Evolutionary conservation across 2,113 vertebrate species (phyloP), one percentile per base, ranked within the genome.

Genomic region (Bettongia penicillata): DNA sequence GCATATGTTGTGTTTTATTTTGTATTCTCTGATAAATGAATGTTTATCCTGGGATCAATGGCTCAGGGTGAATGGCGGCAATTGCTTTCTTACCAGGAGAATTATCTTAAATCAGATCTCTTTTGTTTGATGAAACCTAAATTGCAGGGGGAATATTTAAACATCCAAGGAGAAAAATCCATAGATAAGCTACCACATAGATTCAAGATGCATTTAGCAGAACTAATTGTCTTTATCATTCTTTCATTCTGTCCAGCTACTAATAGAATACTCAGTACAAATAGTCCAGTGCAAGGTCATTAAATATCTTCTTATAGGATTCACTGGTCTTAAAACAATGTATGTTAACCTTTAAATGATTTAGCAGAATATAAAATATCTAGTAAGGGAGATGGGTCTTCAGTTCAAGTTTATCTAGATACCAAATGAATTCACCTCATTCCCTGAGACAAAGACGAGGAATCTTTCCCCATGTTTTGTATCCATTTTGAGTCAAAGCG

Each of bases 91-190:
- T 97, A 97, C 96, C 96, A 96, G 90, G 97, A 97, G 96, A 97
- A 98, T 98, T 97, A 98, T 98, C 97, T 98, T 97, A 98, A 98
- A 98, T 97, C 97, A 97, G 95, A 98, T 98, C 96, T 93, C 95
- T 97, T 98, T 97, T 98, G 96, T 97, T 98, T 97, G 97, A 98
- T 97, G 94, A 98, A 98, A 98, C 92, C 48, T 97, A 97, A 98
- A 98, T 96, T 98, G 91, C 96, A 98, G 89, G 95, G 93, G 95
- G 95, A 98, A 97, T 98, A 98, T 98, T 98, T 98, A 97, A 98
- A 97, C 95, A 95, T 84, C 90, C 96, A 97, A 98, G 94, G 96
- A 98, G 96, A 93, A 98, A 51, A 98, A 98, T 97, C 97, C 96
- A 97, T 94, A 97, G 94, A 98, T 98, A 98, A 98, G 68, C 90